Percentiles rank a stretch among this genome's conserved stretches.
These are phyloP conservation scores for Zoanthus sansibaricus DNA, from an alignment of 92 coral and sea anemone genomes.

Conservation along the genomic window DNA sequence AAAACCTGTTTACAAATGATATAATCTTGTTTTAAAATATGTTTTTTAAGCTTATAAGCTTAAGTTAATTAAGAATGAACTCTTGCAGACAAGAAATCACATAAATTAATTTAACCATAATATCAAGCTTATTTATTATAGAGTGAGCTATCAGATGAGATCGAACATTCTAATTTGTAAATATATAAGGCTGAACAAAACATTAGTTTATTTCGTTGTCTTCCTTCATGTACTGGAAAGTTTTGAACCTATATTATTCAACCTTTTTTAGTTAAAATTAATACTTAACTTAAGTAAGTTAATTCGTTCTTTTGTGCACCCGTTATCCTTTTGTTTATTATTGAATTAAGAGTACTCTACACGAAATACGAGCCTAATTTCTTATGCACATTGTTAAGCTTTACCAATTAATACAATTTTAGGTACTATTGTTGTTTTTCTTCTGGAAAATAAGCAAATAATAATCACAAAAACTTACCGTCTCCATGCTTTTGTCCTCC, in stretches of 20 bases:
- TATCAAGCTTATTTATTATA: slow-evolving; percentile 1
- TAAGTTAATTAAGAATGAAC: slow-evolving; percentile 1
- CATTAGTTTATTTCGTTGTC: slow-evolving; percentile 3
- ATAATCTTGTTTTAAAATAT: slow-evolving; percentile 1
- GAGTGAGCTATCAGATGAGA: slow-evolving; percentile 6
- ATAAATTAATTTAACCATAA: slow-evolving; percentile 1
- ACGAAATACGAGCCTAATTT: slow-evolving; percentile 1
- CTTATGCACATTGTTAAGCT: slow-evolving; percentile 4
- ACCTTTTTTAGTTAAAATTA: slow-evolving; percentile 1
- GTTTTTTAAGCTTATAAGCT: slow-evolving; percentile 2
- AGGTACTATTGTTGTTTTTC: neutral
- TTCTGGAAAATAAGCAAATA: slow-evolving; percentile 2
- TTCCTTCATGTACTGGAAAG: slow-evolving; percentile 5
- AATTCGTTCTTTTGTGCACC: slow-evolving; percentile 5
- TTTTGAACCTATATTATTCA: slow-evolving; percentile 1
- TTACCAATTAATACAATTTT: slow-evolving; percentile 1
- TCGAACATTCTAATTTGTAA: slow-evolving; percentile 2
- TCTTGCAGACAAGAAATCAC: slow-evolving; percentile 5
- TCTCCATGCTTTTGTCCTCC: slow-evolving; percentile 6
- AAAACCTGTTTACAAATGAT: slow-evolving; percentile 2
- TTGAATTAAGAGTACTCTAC: slow-evolving; percentile 3
- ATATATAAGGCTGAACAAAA: slow-evolving; percentile 2
- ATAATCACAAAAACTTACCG: slow-evolving; percentile 3
- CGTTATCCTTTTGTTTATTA: slow-evolving; percentile 2
- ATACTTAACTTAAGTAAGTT: slow-evolving; percentile 1